Evolutionary conservation across 2,888 invertebrate genomes (phyloP).

Genomic region (Dysmachus trigonus): DNA sequence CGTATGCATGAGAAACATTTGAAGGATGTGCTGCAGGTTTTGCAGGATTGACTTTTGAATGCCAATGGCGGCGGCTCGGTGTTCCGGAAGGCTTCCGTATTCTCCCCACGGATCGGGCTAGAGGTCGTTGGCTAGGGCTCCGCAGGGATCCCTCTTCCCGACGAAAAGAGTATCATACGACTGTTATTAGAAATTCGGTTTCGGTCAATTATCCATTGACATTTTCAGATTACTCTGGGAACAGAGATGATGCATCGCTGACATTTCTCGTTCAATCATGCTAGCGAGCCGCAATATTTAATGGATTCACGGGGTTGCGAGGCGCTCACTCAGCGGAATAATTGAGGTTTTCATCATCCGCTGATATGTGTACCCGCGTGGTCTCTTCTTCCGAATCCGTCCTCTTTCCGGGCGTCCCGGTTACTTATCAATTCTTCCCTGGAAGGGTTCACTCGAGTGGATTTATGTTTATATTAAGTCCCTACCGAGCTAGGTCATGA

Average conservation of each 20-base stretch:
- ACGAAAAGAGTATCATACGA: neutral
- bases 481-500: neutral
- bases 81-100: neutral
- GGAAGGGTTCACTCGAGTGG: neutral
- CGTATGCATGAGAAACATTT: neutral
- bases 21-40: neutral
- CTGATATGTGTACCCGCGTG: neutral
- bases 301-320: neutral
- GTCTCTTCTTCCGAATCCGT: too few species aligned
- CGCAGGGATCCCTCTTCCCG: neutral
- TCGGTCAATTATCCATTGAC: slow-evolving; percentile 26
- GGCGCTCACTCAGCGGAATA: neutral
- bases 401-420: neutral
- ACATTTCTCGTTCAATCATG: neutral
- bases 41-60: slow-evolving; percentile 32
- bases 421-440: neutral
- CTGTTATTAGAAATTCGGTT: slow-evolving; percentile 12
- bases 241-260: neutral
- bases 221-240: neutral
- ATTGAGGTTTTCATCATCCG: neutral
- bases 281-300: neutral
- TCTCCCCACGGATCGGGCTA: neutral
- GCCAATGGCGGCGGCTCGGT: neutral
- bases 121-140: too few species aligned
- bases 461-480: neutral